These are phyloP conservation scores for Fabriciana adippe DNA, from an alignment of 2,888 invertebrate species.

Conservation along the genomic window DNA sequence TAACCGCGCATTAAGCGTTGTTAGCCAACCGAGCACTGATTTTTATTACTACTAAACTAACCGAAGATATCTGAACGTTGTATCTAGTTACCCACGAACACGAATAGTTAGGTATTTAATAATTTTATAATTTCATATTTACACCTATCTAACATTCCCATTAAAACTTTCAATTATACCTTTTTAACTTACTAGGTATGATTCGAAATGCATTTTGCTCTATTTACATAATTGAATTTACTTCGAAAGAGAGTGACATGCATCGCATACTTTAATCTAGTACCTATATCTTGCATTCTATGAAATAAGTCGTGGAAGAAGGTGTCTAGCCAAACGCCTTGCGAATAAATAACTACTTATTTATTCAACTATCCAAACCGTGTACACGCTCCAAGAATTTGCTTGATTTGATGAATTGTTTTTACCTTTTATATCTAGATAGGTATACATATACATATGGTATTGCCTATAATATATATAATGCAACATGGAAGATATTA, in stretches of 20 bases:
- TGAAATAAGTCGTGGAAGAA: conserved; percentile 37
- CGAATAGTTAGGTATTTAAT: conserved; percentile 6
- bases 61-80: conserved; percentile 55
- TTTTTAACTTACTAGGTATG: no score
- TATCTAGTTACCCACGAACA: conserved; percentile 34
- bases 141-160: not conserved
- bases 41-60: conserved; percentile 74
- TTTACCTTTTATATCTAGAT: conserved; percentile 12
- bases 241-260: conserved; percentile 27
- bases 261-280: conserved; percentile 28
- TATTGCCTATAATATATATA: not conserved
- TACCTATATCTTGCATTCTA: conserved; percentile 35
- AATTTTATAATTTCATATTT: conserved; percentile 6
- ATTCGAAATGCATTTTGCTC: not conserved
- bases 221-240: conserved; percentile 22
- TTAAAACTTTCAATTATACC: no score
- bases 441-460: not conserved
- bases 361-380: conserved; percentile 37
- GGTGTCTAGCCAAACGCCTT: conserved; percentile 39
- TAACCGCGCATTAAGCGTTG: conserved; percentile 74
- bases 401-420: conserved; percentile 40
- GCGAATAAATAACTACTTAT: conserved; percentile 43
- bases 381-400: conserved; percentile 41
- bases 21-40: conserved; percentile 74
- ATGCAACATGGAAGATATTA: conserved; percentile 1